Conservation (phyloP, 2,797 vertebrate genomes). For the Lepilemur ruficaudatus region DNA sequence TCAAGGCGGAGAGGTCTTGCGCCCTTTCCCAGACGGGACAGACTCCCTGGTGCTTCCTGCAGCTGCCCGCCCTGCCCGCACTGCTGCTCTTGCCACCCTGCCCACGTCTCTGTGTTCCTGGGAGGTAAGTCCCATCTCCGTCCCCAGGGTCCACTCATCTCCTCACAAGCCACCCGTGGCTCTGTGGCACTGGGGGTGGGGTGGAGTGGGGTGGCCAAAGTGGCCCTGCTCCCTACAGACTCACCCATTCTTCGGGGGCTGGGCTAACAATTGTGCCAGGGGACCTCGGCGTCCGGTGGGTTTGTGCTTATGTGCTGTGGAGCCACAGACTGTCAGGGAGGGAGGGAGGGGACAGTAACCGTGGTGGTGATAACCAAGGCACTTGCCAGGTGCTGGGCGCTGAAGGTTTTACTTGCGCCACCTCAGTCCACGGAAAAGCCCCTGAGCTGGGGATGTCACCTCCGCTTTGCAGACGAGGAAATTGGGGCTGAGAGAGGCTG, state of each 20-base stretch:
- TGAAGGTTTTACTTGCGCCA: background rate
- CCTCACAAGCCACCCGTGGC: background rate
- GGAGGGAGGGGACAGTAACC: background rate
- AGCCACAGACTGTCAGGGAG: background rate
- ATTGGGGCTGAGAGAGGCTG: background rate
- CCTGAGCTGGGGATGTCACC: background rate
- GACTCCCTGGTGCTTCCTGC: background rate
- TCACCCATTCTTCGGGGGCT: too few species aligned
- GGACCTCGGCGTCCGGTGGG: background rate
- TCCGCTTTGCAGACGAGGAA: background rate
- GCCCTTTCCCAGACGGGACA: background rate
- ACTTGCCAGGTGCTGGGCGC: background rate
- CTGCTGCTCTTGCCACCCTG: too few species aligned
- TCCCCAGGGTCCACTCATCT: background rate
- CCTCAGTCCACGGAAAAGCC: background rate
- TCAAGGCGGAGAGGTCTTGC: background rate
- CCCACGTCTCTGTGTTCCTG: background rate
- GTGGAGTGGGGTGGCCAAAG: background rate
- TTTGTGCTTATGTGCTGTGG: background rate
- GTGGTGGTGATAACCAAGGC: background rate
- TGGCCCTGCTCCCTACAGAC: background rate
- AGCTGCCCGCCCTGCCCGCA: fast-evolving
- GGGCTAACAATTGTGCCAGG: background rate
- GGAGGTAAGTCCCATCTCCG: background rate
- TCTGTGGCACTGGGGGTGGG: background rate